A percentile compares a stretch with the other conserved stretches of the same genome.
These are phyloP conservation scores for Mionectes olivaceus DNA, from an alignment of 2,797 vertebrate species.

Conservation along the genomic window DNA sequence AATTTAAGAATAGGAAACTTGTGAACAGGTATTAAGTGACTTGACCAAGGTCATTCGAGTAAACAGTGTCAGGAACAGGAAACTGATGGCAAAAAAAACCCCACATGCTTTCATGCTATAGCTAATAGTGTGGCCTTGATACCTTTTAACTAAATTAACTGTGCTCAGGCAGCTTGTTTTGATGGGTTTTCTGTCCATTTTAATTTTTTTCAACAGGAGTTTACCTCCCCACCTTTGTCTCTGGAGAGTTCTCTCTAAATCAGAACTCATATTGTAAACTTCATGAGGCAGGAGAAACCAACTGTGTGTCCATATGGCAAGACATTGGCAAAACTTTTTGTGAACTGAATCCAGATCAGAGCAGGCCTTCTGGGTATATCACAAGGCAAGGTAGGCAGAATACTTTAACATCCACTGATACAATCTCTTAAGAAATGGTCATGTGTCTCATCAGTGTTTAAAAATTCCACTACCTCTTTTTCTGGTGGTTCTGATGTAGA, in stretches of 20 bases:
- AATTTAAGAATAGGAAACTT: background rate
- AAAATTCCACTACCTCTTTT: background rate
- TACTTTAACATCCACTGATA: background rate
- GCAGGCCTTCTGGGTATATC: background rate
- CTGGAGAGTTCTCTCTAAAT: background rate
- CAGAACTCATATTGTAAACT: background rate
- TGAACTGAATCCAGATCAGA: background rate
- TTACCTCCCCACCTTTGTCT: background rate
- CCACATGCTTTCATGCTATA: background rate
- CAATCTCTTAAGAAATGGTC: rapidly evolving
- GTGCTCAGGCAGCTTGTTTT: background rate
- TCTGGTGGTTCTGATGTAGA: background rate
- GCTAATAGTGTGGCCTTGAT: background rate
- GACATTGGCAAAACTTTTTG: background rate
- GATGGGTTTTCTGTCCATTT: background rate
- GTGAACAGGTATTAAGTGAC: background rate
- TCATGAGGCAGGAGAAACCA: background rate
- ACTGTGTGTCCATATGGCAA: background rate
- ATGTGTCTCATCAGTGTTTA: background rate
- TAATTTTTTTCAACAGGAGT: background rate
- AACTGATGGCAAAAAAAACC: background rate
- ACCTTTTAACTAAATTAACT: background rate
- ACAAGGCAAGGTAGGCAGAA: rapidly evolving
- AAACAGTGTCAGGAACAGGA: background rate
- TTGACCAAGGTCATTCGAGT: background rate